A percentile compares a stretch with the other conserved stretches of the same genome.
Conservation (phyloP, 2,888 invertebrate species). For the Odontocerum albicorne region DNA sequence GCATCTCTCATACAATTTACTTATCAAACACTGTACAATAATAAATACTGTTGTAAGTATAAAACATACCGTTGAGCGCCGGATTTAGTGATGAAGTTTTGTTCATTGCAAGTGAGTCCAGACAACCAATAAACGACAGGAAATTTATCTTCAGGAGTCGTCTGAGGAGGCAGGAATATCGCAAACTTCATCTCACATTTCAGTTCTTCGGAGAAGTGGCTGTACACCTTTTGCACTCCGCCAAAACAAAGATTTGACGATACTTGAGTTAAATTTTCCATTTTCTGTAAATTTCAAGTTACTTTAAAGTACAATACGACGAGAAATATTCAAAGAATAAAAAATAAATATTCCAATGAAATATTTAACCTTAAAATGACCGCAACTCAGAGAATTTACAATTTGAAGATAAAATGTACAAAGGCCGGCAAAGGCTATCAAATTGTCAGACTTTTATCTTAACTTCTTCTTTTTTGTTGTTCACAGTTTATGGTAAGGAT, state of each 20-base stretch:
- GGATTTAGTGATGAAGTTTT: constrained; percentile 93
- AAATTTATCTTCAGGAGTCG: constrained; percentile 60
- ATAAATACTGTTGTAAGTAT: too few relatives aligned
- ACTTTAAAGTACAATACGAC: neutral
- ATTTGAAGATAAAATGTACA: too few relatives aligned
- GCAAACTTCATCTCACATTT: constrained; percentile 94
- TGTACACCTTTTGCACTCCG: constrained; percentile 83
- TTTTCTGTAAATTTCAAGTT: constrained; percentile 37
- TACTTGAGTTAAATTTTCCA: constrained; percentile 61
- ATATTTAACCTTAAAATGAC: too few relatives aligned
- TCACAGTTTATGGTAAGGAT: too few relatives aligned
- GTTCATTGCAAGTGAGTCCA: constrained; percentile 91
- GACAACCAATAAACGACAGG: constrained; percentile 92
- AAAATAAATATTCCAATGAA: too few relatives aligned
- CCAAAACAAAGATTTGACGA: constrained; percentile 76
- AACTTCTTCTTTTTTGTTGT: too few relatives aligned
- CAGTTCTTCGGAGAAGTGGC: constrained; percentile 75
- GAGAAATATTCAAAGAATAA: too few relatives aligned
- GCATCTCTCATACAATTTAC: too few relatives aligned
- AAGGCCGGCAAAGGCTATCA: too few relatives aligned
- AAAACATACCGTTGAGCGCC: constrained; percentile 88
- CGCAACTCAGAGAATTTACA: too few relatives aligned
- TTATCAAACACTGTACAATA: too few relatives aligned
- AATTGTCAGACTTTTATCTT: too few relatives aligned
- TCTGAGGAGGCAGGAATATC: constrained; percentile 83